phyloP scores from a whole-genome alignment of 1,140 invertebrate genomes.

The Procambarus virginalis region DNA sequence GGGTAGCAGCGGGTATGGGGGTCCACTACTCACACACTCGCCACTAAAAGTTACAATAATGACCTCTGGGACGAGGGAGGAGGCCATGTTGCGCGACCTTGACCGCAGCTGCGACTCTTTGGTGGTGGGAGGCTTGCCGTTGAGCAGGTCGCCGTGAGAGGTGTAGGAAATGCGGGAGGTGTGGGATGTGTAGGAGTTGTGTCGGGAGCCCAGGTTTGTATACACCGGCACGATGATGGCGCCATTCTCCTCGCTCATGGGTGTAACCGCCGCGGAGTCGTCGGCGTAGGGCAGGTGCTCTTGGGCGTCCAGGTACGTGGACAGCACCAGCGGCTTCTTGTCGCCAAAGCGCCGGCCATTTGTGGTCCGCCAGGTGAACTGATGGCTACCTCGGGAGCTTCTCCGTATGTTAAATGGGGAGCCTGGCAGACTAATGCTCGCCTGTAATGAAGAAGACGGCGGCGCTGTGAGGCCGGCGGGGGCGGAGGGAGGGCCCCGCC shows the following conservation, averaged over 20 bases:
- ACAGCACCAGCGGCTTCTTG: constrained; percentile 93
- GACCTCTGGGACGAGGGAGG: constrained; percentile 71
- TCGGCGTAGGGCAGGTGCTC: constrained; percentile 97
- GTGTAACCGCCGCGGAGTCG: constrained; percentile 97
- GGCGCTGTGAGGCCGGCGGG: constrained; percentile 42
- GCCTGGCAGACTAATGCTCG: constrained; percentile 95
- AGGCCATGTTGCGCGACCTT: constrained; percentile 77
- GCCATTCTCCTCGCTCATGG: constrained; percentile 97
- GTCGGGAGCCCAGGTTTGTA: constrained; percentile 81
- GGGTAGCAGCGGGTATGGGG: not conserved
- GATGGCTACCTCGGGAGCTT: constrained; percentile 91
- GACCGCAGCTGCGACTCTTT: constrained; percentile 88
- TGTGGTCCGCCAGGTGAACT: constrained; percentile 90
- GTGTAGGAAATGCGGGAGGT: constrained; percentile 93
- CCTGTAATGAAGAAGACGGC: constrained; percentile 79
- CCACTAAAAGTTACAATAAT: constrained; percentile 58
- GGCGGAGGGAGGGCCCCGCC: not conserved
- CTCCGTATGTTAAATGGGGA: constrained; percentile 94
- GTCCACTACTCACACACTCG: constrained; percentile 70
- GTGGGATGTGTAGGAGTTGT: constrained; percentile 95
- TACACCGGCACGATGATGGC: constrained; percentile 93
- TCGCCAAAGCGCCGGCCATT: constrained; percentile 82
- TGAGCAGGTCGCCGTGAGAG: constrained; percentile 91
- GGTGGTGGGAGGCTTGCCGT: constrained; percentile 83
- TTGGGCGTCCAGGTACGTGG: constrained; percentile 92